Evolutionary conservation across 2,113 vertebrate genomes (phyloP).

Genomic region (Paradoxurus hermaphroditus): DNA sequence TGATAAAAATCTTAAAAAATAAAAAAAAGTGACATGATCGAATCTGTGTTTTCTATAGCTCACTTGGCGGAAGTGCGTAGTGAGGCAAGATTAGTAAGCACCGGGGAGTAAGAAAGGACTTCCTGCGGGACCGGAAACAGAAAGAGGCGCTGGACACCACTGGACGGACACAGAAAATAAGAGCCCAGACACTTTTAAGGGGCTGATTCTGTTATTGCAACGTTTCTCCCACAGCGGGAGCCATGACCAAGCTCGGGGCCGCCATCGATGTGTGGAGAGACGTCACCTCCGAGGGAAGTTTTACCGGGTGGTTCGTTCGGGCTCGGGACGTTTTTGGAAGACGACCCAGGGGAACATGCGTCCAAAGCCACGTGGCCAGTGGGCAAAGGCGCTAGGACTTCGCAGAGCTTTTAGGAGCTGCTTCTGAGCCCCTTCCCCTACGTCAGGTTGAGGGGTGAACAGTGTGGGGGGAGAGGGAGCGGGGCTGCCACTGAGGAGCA

Average conservation of each 20-base stretch:
- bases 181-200: background rate
- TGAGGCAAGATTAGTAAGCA: background rate
- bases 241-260: background rate
- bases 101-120: no score
- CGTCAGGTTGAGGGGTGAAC: background rate
- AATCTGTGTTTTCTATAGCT: background rate
- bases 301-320: fast-evolving
- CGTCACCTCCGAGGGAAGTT: fast-evolving
- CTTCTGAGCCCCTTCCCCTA: fast-evolving
- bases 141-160: fast-evolving
- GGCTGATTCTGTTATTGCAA: fast-evolving
- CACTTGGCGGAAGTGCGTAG: background rate
- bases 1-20: background rate
- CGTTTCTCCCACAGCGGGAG: fast-evolving
- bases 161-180: no score
- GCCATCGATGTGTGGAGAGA: fast-evolving
- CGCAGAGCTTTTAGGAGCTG: background rate
- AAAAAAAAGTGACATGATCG: background rate
- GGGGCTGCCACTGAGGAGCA: fast-evolving
- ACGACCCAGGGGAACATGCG: background rate
- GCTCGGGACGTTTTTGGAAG: background rate
- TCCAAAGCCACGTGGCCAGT: fast-evolving
- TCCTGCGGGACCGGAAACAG: background rate
- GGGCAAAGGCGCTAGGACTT: background rate
- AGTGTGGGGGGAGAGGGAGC: background rate